Conservation (phyloP, 2,888 invertebrate genomes). For the Carabus problematicus region DNA sequence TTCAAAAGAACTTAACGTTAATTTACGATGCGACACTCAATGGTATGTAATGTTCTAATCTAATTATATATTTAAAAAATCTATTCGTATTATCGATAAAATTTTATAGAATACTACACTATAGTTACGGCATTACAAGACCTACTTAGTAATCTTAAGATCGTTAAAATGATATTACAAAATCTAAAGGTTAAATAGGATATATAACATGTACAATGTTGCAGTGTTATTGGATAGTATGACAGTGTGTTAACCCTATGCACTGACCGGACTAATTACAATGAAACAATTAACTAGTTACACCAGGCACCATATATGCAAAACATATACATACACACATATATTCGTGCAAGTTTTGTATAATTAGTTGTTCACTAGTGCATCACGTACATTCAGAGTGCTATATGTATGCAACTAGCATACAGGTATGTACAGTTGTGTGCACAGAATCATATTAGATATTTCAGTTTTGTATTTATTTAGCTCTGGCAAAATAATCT, state of each 20-base stretch:
- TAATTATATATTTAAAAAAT: no score
- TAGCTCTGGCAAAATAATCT: neutral
- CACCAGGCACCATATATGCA: conserved; percentile 17
- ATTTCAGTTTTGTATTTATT: neutral
- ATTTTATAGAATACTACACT: no score
- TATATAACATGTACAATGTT: no score
- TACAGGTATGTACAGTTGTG: conserved; percentile 1
- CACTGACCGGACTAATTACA: conserved; percentile 15
- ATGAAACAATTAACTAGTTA: conserved; percentile 22
- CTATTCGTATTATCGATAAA: no score
- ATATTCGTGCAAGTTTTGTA: neutral
- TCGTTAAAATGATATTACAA: no score
- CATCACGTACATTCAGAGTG: neutral
- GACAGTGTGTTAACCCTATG: conserved; percentile 25
- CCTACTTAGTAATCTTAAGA: no score
- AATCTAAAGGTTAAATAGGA: no score
- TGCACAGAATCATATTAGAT: neutral
- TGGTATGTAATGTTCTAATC: no score
- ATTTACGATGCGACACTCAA: no score
- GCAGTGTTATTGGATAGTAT: neutral
- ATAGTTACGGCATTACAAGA: no score
- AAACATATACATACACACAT: conserved; percentile 16
- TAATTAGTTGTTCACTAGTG: neutral
- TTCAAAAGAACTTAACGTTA: no score
- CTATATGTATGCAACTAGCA: no score